Conservation (phyloP, 2,113 vertebrate genomes). For the Thermophis baileyi region DNA sequence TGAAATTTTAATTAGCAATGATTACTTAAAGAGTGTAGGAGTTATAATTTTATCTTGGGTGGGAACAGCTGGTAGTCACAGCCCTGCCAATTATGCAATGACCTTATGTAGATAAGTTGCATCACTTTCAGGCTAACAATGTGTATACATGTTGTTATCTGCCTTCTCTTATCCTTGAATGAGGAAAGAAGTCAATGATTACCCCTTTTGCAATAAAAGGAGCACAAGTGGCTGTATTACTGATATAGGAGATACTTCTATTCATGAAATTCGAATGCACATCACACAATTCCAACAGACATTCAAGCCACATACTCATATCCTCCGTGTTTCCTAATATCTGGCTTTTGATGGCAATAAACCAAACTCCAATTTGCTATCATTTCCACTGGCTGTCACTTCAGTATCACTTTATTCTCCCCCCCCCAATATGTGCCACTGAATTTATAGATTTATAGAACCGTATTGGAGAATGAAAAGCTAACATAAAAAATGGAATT, state of each 20-base stretch:
- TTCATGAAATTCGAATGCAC: too few relatives aligned
- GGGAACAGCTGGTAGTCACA: not conserved
- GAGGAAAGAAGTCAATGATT: not conserved
- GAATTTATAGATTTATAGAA: constrained; percentile 13
- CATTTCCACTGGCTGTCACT: not conserved
- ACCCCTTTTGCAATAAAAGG: not conserved
- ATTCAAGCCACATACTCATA: not conserved
- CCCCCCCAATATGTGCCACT: not conserved
- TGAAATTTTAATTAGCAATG: not conserved
- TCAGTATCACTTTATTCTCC: not conserved
- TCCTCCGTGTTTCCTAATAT: not conserved
- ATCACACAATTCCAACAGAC: not conserved
- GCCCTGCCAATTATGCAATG: not conserved
- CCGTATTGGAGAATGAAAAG: constrained; percentile 29
- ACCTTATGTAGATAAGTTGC: not conserved
- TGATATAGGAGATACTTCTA: not conserved
- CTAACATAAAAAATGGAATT: constrained; percentile 7
- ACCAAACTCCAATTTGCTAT: not conserved
- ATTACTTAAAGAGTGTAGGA: not conserved
- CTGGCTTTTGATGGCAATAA: not conserved
- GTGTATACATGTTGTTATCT: not conserved
- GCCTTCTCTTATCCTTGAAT: not conserved
- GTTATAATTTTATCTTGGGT: not conserved
- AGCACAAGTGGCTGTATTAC: not conserved
- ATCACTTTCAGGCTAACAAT: not conserved